These are phyloP conservation scores for Gymnopithys bicolor DNA, from an alignment of 2,797 vertebrate species.

Conservation along the genomic window DNA sequence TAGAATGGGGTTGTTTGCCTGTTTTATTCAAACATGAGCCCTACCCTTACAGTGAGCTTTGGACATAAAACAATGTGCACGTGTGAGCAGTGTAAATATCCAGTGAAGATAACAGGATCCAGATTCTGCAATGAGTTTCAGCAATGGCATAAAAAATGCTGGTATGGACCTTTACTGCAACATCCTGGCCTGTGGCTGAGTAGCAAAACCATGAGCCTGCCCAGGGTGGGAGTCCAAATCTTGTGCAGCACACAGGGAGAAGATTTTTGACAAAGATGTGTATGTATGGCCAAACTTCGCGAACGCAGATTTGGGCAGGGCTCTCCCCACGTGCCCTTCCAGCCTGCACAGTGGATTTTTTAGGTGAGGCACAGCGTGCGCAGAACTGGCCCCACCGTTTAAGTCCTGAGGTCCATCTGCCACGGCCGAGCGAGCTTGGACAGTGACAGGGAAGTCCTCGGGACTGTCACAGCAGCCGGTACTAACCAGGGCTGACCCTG, in stretches of 20 bases:
- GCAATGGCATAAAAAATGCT: background rate
- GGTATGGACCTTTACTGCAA: background rate
- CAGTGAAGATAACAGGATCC: background rate
- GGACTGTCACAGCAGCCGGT: no score
- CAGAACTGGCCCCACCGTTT: no score
- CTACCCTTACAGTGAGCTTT: background rate
- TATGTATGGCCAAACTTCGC: no score
- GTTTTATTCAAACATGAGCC: background rate
- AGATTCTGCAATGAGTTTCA: background rate
- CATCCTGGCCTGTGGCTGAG: background rate
- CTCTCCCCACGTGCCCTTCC: no score
- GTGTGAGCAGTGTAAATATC: background rate
- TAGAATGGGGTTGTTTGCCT: background rate
- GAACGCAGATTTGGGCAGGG: no score
- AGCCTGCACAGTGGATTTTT: no score
- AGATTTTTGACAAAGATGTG: background rate
- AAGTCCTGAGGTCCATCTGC: no score
- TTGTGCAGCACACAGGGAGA: background rate
- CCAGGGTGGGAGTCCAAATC: background rate
- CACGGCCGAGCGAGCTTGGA: no score
- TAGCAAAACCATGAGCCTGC: background rate
- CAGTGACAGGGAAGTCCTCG: no score
- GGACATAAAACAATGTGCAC: background rate
- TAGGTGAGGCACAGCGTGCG: no score
- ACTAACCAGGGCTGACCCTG: no score